Conservation (phyloP, 1,140 invertebrate species). For the Carposina sasakii region DNA sequence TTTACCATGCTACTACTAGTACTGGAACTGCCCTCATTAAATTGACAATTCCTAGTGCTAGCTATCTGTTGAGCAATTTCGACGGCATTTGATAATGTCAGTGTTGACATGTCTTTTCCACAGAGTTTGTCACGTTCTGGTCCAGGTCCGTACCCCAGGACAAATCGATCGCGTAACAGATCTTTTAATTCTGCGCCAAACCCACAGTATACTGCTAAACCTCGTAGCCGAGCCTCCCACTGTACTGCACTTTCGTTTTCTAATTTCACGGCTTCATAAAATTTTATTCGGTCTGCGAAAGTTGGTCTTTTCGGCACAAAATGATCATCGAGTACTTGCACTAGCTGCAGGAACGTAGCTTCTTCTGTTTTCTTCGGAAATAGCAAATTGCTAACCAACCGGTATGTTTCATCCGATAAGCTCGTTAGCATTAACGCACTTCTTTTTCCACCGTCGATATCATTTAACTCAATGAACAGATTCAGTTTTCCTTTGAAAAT, state of each 20-base stretch:
- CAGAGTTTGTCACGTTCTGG: slow-evolving; percentile 24
- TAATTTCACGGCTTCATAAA: background rate
- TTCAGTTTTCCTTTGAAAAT: background rate
- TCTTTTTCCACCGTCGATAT: background rate
- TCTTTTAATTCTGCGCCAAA: slow-evolving; percentile 31
- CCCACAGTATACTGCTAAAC: slow-evolving; percentile 28
- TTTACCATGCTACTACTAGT: background rate
- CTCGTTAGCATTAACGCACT: background rate
- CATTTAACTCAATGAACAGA: background rate
- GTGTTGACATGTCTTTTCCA: slow-evolving; percentile 18
- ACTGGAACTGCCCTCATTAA: background rate
- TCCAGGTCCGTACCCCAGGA: slow-evolving; percentile 32
- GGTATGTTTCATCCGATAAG: background rate
- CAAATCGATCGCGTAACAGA: slow-evolving; percentile 35
- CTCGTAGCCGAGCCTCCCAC: slow-evolving; percentile 29
- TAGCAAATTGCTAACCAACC: background rate
- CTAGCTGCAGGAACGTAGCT: background rate
- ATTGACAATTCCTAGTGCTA: slow-evolving; percentile 8
- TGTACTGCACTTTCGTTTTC: slow-evolving; percentile 11
- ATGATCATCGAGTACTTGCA: background rate
- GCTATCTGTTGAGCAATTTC: slow-evolving; percentile 29
- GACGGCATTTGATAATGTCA: slow-evolving; percentile 26
- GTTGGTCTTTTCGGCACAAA: background rate
- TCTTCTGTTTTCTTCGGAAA: slow-evolving; percentile 5
- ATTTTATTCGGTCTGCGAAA: slow-evolving; percentile 1